Evolutionary conservation across 2,888 invertebrate species (phyloP), one percentile per base, ranked within the genome.

Genomic region (Masnerella sp.): DNA sequence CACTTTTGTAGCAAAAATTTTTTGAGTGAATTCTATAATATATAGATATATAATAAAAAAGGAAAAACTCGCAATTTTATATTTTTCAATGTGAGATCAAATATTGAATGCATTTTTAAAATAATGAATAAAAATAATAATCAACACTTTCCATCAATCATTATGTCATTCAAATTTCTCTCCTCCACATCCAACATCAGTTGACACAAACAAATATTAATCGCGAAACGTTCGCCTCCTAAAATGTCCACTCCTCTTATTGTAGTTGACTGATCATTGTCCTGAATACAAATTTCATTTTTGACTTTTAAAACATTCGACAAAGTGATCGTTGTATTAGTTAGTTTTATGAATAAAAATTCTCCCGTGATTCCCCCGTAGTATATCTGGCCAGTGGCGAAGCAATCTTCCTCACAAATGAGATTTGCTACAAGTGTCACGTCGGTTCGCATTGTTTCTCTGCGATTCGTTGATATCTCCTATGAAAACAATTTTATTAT

Each of bases 341-440:
- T 56, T 9, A 56, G 1, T 34, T 67, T 20, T 15, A 67, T 38
- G 9, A 25, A 40, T 42, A 67, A 67, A 42, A 40, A 8, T 40
- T 47, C 56, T 4, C 56, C 65, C 5, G 38, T 15, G 7, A 40
- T 54, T 2, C 15, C 28, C 25, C 78, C 79, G 43, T 78, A 82
- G 45, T 75, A 79, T 42, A 81, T 75, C 47, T 61, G 51, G 15
- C 82, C 81, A 30, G 65, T 36, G 1, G 80, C 80, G 12, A 36
- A 5, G 22, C 77, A 78, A 14, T 59, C 47, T 0, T 52, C 17
- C 0, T 40, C 40, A 4, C 73, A 76, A 5, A 58, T 56, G 7
- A 69, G 61, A 72, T 81, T 80, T 3, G 68, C 74, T 3, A 76
- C 18, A 4, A 82, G 75, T 4, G 65, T 75, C 9, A 82, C 14